These are phyloP conservation scores for Sebastes wilsoni DNA, from an alignment of 2,797 vertebrate genomes.

Conservation along the genomic window DNA sequence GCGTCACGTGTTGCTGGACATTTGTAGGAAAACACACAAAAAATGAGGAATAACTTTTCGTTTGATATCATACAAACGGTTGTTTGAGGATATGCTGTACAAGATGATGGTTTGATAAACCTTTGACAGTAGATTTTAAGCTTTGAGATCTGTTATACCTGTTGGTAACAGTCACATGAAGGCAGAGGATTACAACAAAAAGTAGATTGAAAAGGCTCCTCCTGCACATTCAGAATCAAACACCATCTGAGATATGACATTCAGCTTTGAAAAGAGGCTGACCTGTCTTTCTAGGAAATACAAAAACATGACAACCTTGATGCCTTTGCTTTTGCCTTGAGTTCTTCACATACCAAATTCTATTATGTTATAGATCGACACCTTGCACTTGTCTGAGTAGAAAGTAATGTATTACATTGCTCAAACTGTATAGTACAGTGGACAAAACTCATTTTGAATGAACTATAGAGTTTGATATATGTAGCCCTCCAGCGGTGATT, in stretches of 20 bases:
- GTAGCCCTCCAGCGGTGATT: conserved; percentile 67
- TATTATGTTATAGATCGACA: conserved; percentile 64
- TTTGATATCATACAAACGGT: too few species aligned
- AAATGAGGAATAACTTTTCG: too few species aligned
- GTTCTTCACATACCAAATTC: conserved; percentile 61
- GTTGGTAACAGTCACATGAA: neutral
- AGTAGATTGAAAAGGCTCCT: neutral
- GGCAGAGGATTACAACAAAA: neutral
- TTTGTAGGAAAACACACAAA: too few species aligned
- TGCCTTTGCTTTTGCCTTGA: conserved; percentile 37
- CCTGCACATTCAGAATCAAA: conserved; percentile 12
- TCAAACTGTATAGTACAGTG: conserved; percentile 65
- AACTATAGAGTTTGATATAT: conserved; percentile 72
- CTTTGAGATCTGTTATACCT: neutral
- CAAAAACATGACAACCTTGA: conserved; percentile 24
- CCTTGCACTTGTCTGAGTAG: conserved; percentile 61
- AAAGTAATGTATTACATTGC: conserved; percentile 70
- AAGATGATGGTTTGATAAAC: neutral
- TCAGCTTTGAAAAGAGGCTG: conserved; percentile 14
- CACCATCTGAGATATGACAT: neutral
- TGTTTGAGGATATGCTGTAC: neutral
- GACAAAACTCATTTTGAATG: conserved; percentile 73
- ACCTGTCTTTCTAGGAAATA: conserved; percentile 36
- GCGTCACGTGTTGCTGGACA: too few species aligned
- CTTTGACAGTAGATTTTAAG: neutral